Evolutionary conservation across 1,140 invertebrate genomes (phyloP).

Genomic region (Medauroidea extradentata): DNA sequence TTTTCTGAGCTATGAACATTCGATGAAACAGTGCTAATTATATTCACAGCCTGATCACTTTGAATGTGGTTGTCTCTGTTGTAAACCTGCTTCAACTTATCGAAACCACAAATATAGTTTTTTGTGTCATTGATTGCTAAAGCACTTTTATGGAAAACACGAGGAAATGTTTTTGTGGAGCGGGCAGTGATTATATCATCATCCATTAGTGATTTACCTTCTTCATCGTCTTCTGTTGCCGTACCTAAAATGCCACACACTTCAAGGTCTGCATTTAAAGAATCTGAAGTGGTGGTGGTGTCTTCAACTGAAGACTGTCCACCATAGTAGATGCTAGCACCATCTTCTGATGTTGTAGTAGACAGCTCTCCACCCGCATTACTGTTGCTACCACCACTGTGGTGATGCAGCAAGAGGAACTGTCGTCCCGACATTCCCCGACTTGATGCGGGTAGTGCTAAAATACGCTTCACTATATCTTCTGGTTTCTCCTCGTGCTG

Average conservation of each 20-base stretch:
- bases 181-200: background rate
- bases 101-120: too few relatives aligned
- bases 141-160: background rate
- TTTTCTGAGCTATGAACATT: too few relatives aligned
- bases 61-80: too few relatives aligned
- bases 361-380: slow-evolving; percentile 1
- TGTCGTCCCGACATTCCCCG: background rate
- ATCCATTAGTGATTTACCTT: background rate
- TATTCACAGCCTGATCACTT: slow-evolving; percentile 10
- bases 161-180: background rate
- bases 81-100: too few relatives aligned
- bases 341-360: slow-evolving; percentile 8
- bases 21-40: background rate
- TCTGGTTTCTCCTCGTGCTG: slow-evolving; percentile 48
- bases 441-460: slow-evolving; percentile 31
- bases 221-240: slow-evolving; percentile 21
- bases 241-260: slow-evolving; percentile 43
- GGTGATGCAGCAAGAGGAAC: slow-evolving; percentile 6
- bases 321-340: slow-evolving; percentile 26
- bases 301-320: slow-evolving; percentile 45
- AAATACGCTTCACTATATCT: slow-evolving; percentile 37
- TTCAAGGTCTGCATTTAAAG: slow-evolving; percentile 47
- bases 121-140: background rate
- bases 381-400: background rate
- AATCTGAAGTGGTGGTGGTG: slow-evolving; percentile 42